Conservation (phyloP, 1,140 invertebrate species). For the Argopecten irradians region DNA sequence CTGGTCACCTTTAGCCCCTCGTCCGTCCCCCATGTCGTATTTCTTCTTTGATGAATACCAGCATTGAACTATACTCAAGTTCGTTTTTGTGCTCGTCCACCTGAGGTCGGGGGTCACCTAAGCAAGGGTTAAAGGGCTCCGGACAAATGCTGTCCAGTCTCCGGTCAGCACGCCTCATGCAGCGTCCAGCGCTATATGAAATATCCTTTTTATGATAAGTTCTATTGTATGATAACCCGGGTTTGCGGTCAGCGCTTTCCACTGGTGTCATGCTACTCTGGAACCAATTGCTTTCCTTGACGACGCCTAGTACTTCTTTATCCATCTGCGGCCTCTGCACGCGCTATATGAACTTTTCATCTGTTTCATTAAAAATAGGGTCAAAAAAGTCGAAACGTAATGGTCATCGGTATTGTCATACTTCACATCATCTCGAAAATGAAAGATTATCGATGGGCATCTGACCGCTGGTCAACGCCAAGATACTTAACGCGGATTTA, state of each 20-base stretch:
- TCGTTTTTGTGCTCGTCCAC: neutral
- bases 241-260: slow-evolving; percentile 19
- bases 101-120: slow-evolving; percentile 13
- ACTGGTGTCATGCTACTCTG: neutral
- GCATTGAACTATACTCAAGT: slow-evolving; percentile 1
- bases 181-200: slow-evolving; percentile 20
- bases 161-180: slow-evolving; percentile 19
- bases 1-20: slow-evolving; percentile 12
- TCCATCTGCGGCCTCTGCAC: slow-evolving; percentile 13
- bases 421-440: slow-evolving; percentile 21
- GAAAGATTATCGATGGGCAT: slow-evolving; percentile 7
- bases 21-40: slow-evolving; percentile 19
- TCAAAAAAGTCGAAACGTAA: slow-evolving; percentile 6
- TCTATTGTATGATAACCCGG: slow-evolving; percentile 9
- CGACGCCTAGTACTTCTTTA: neutral
- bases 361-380: slow-evolving; percentile 22
- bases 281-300: slow-evolving; percentile 6
- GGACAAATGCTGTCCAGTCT: slow-evolving; percentile 20
- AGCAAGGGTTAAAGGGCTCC: slow-evolving; percentile 20
- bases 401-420: slow-evolving; percentile 12
- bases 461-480: slow-evolving; percentile 4
- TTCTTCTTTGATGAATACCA: slow-evolving; percentile 22
- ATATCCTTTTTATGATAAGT: slow-evolving; percentile 23
- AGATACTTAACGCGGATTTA: slow-evolving; percentile 21
- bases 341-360: slow-evolving; percentile 16